Evolutionary conservation across 2,888 invertebrate genomes (phyloP).

Genomic region (Epinotia nisella): DNA sequence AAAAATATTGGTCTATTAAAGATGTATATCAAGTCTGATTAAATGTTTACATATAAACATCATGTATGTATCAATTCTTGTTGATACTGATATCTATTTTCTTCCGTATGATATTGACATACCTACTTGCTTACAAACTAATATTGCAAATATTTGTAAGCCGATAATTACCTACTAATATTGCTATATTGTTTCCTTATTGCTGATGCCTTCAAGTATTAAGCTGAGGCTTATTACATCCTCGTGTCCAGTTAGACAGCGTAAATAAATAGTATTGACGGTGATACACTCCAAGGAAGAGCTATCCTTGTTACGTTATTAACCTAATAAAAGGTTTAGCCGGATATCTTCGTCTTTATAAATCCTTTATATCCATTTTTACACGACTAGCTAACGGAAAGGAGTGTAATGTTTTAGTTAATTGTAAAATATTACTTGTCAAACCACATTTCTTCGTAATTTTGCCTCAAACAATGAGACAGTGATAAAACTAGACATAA

Average conservation of each 20-base stretch:
- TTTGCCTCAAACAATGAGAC: constrained; percentile 2
- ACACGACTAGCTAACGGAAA: too few species aligned
- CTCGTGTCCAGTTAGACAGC: not conserved
- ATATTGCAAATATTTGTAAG: not conserved
- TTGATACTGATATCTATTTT: not conserved
- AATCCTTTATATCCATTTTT: not conserved
- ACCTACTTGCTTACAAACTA: not conserved
- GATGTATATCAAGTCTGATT: too few species aligned
- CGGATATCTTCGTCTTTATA: not conserved
- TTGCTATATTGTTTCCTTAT: not conserved
- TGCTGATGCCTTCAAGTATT: not conserved
- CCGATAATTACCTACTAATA: not conserved
- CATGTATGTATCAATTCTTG: not conserved
- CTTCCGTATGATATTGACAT: not conserved
- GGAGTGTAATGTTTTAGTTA: not conserved
- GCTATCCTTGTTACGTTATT: too few species aligned
- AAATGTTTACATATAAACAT: too few species aligned
- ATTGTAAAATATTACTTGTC: not conserved
- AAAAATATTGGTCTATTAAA: too few species aligned
- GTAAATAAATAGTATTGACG: not conserved
- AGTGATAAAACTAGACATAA: constrained; percentile 16
- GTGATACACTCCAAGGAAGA: not conserved
- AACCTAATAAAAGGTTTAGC: not conserved
- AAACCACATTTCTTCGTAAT: not conserved
- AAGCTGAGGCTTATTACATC: not conserved